Percentiles rank a stretch among this genome's conserved stretches.
Conservation (phyloP, 1,140 invertebrate species). For the Zaprionus lachaisei region DNA sequence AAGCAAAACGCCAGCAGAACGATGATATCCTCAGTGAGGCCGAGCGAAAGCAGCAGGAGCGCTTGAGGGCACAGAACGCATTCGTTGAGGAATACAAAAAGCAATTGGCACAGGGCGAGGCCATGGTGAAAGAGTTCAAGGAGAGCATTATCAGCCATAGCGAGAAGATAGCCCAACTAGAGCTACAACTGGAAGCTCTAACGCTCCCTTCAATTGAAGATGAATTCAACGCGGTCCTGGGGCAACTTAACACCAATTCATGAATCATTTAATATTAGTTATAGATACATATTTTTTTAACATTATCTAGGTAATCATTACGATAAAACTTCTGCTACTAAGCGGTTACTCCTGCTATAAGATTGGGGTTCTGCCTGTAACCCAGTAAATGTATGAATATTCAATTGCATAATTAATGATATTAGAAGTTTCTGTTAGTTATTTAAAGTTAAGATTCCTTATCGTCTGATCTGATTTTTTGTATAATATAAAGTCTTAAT, state of each 20-base stretch:
- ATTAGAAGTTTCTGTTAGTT: no score
- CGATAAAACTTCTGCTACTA: no score
- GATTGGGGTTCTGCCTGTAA: no score
- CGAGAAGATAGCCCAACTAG: slow-evolving; percentile 1
- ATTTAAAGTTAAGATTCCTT: no score
- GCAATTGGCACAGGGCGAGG: slow-evolving; percentile 24
- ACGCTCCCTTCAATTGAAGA: slow-evolving; percentile 17
- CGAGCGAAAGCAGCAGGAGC: slow-evolving; percentile 48
- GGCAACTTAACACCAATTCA: not conserved
- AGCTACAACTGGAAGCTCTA: not conserved
- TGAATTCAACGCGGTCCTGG: not conserved
- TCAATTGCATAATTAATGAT: no score
- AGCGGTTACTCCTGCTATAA: no score
- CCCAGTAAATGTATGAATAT: no score
- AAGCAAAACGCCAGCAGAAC: slow-evolving; percentile 19
- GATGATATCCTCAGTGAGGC: slow-evolving; percentile 29
- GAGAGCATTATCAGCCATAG: not conserved
- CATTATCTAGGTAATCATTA: no score
- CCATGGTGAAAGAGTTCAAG: slow-evolving; percentile 31
- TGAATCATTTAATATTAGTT: not conserved
- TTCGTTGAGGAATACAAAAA: slow-evolving; percentile 38
- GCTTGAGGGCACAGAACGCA: slow-evolving; percentile 14
- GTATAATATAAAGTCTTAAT: no score
- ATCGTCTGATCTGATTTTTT: no score
- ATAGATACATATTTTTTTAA: no score